Percentiles rank a stretch among this genome's conserved stretches.
These are phyloP conservation scores for Hypocryptadius cinnamomeus DNA, from an alignment of 2,113 vertebrate species.

Conservation along the genomic window DNA sequence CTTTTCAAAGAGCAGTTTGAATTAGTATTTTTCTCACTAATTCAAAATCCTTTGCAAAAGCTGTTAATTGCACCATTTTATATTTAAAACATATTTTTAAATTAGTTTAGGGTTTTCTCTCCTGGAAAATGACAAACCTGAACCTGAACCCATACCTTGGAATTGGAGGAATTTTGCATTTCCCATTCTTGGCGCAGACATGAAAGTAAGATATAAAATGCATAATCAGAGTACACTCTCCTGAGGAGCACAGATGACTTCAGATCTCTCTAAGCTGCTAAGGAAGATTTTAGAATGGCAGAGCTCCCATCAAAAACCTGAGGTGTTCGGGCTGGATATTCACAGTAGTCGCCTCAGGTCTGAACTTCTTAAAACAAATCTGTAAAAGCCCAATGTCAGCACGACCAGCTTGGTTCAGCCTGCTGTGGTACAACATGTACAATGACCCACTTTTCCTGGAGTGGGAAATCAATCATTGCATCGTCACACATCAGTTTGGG, in stretches of 20 bases:
- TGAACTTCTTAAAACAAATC: slow-evolving; percentile 19
- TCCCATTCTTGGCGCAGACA: background rate
- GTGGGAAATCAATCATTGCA: slow-evolving; percentile 56
- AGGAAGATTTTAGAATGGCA: background rate
- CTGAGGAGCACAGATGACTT: background rate
- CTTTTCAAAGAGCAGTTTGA: background rate
- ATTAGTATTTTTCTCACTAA: background rate
- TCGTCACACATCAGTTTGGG: slow-evolving; percentile 46
- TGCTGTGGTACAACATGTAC: slow-evolving; percentile 15
- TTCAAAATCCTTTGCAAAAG: background rate
- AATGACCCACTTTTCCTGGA: slow-evolving; percentile 46
- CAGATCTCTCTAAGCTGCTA: background rate
- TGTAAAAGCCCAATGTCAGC: background rate
- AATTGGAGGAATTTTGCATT: background rate
- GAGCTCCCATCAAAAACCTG: background rate
- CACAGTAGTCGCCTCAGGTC: background rate
- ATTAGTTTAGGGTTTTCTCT: background rate
- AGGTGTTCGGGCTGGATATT: background rate
- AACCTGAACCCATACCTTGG: background rate
- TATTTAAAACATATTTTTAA: background rate
- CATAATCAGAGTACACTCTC: background rate
- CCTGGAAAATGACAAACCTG: background rate
- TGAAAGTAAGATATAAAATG: background rate
- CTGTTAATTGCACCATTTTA: background rate
- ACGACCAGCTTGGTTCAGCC: background rate